Evolutionary conservation across 1,140 invertebrate species (phyloP).

Genomic region (Formica exsecta): DNA sequence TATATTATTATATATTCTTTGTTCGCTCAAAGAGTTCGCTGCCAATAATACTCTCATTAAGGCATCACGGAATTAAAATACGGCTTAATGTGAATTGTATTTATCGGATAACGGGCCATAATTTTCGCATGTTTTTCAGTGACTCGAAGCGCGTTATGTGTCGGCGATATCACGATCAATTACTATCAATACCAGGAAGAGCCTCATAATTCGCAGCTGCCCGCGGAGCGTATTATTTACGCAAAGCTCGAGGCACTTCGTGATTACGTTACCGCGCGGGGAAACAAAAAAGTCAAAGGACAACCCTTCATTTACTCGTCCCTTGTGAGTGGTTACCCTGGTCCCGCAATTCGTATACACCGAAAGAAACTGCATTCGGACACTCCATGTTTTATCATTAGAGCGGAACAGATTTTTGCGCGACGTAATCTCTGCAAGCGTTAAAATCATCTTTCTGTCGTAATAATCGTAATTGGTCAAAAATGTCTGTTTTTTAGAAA

Average conservation of each 20-base stretch:
- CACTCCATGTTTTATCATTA: conserved; percentile 32
- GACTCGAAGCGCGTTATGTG: conserved; percentile 13
- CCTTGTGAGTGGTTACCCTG: conserved; percentile 70
- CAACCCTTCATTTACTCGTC: conserved; percentile 78
- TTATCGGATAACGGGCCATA: conserved; percentile 26
- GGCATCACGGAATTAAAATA: neutral
- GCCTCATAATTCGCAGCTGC: conserved; percentile 74
- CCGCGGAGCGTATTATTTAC: conserved; percentile 74
- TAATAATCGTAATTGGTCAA: conserved; percentile 8
- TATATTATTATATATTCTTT: neutral
- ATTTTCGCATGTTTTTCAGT: conserved; percentile 53
- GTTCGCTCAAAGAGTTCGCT: neutral
- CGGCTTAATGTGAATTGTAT: conserved; percentile 26
- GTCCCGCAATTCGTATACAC: conserved; percentile 63
- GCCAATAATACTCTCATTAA: neutral
- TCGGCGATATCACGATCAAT: conserved; percentile 71
- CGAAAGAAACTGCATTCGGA: conserved; percentile 47
- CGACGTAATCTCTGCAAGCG: neutral
- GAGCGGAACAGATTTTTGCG: conserved; percentile 23
- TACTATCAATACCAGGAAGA: conserved; percentile 76
- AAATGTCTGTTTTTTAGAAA: neutral
- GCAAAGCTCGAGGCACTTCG: conserved; percentile 64
- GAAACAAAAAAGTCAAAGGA: conserved; percentile 48
- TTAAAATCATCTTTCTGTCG: neutral
- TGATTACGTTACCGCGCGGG: conserved; percentile 69